Percentiles rank a stretch among this genome's conserved stretches.
Evolutionary conservation across 2,113 vertebrate genomes (phyloP).

Genomic region (Poecile atricapillus): DNA sequence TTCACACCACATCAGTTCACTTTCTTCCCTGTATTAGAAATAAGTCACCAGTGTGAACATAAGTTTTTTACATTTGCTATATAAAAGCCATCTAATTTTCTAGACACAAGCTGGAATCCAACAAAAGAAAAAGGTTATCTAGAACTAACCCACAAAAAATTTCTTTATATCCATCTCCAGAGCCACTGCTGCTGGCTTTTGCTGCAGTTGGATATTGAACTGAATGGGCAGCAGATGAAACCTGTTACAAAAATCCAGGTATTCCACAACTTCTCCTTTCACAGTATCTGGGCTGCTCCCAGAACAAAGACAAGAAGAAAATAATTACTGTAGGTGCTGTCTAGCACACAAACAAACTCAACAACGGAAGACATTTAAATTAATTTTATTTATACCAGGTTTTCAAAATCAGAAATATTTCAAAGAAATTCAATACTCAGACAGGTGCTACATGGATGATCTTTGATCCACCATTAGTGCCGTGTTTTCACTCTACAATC

Average conservation of each 20-base stretch:
- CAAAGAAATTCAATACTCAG: conserved; percentile 53
- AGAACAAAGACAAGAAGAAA: neutral
- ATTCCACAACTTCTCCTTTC: neutral
- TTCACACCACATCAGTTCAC: neutral
- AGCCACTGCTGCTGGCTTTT: neutral
- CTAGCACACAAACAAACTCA: neutral
- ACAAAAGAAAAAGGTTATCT: neutral
- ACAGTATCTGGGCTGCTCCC: neutral
- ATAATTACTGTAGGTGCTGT: neutral
- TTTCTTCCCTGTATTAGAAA: neutral
- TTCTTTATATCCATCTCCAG: neutral
- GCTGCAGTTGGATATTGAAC: neutral
- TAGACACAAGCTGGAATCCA: neutral
- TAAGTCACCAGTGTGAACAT: fast-evolving
- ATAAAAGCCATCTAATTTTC: neutral
- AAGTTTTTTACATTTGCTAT: neutral
- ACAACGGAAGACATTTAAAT: conserved; percentile 51
- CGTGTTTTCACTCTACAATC: conserved; percentile 27
- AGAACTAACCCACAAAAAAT: neutral
- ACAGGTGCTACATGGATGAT: conserved; percentile 62
- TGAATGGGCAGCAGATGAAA: neutral
- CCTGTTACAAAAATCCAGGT: neutral
- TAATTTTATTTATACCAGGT: conserved; percentile 65
- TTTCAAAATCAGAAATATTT: conserved; percentile 61
- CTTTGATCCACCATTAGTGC: conserved; percentile 24